These are phyloP conservation scores for Palythoa heliodiscus DNA, from an alignment of 92 coral and sea anemone species.

Conservation along the genomic window DNA sequence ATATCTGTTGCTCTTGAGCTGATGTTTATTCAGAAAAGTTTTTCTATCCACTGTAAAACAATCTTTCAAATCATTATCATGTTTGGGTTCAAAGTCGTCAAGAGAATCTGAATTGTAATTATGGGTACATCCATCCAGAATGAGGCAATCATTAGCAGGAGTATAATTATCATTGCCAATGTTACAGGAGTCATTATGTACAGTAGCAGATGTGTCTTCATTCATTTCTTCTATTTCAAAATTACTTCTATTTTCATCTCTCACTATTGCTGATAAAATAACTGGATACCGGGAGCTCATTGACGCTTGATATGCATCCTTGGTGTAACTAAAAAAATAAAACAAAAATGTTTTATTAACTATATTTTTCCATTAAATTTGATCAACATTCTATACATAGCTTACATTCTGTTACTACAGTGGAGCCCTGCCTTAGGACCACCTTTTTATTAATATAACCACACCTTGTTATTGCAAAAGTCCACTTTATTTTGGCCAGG, in stretches of 20 bases:
- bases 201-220: background rate
- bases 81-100: background rate
- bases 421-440: too few relatives aligned
- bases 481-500: too few relatives aligned
- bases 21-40: background rate
- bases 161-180: background rate
- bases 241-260: background rate
- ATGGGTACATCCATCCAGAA: background rate
- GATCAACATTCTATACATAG: too few relatives aligned
- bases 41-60: background rate
- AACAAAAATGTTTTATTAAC: background rate
- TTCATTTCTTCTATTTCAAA: background rate
- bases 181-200: background rate
- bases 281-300: conserved; percentile 72
- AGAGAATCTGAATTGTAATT: background rate
- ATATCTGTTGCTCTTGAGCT: background rate
- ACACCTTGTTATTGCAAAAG: too few relatives aligned
- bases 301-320: conserved; percentile 67
- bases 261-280: conserved; percentile 49
- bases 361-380: background rate
- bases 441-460: too few relatives aligned
- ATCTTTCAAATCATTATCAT: background rate
- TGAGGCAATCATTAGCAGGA: background rate
- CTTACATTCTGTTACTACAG: too few relatives aligned
- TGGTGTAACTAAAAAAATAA: conserved; percentile 60